A percentile compares a stretch with the other conserved stretches of the same genome.
phyloP scores from a whole-genome alignment of 2,113 vertebrate species.

The Neotoma lepida region DNA sequence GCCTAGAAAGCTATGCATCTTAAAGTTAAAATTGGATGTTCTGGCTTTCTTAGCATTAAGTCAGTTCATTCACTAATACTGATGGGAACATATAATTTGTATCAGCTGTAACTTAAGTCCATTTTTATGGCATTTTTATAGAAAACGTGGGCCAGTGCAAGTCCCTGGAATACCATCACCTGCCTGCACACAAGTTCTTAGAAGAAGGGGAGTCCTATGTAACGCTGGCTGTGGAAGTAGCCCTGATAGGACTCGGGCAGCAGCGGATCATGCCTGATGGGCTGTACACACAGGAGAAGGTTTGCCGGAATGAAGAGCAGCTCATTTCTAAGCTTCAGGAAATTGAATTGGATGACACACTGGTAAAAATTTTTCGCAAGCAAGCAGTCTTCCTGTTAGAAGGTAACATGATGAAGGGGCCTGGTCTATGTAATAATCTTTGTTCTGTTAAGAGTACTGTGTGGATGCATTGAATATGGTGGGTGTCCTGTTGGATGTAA shows the following conservation, averaged over 20 bases:
- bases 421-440: constrained; percentile 44
- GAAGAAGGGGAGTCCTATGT: constrained; percentile 95
- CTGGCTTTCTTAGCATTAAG: constrained; percentile 38
- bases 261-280: constrained; percentile 97
- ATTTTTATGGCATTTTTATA: constrained; percentile 78
- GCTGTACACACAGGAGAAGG: constrained; percentile 97
- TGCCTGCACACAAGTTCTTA: constrained; percentile 91
- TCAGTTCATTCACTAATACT: constrained; percentile 17
- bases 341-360: constrained; percentile 91
- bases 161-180: constrained; percentile 92
- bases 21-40: constrained; percentile 25
- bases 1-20: background rate
- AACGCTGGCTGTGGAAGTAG: constrained; percentile 94
- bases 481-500: background rate
- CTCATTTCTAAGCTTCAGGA: constrained; percentile 95
- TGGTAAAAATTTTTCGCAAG: constrained; percentile 96
- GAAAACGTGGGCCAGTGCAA: constrained; percentile 88
- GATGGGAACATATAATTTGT: background rate
- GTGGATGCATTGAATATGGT: background rate
- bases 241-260: constrained; percentile 95
- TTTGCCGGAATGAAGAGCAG: constrained; percentile 96
- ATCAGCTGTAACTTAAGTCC: constrained; percentile 38
- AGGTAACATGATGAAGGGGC: constrained; percentile 85
- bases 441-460: background rate
- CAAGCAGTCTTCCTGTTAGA: constrained; percentile 96